These are phyloP conservation scores for Chaetogeoica ovagalla DNA, from an alignment of 2,888 invertebrate genomes.

Conservation along the genomic window DNA sequence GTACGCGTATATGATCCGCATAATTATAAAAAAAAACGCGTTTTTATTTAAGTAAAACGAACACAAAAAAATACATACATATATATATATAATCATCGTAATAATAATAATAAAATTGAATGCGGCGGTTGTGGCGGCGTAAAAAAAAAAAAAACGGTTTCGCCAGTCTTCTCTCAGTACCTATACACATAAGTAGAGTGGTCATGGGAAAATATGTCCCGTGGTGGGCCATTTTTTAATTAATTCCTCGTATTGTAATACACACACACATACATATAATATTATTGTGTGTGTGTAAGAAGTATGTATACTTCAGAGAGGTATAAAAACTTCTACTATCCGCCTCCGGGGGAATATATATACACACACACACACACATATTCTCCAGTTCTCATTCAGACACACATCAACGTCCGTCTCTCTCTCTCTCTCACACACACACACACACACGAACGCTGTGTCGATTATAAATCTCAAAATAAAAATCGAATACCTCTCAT, in stretches of 20 bases:
- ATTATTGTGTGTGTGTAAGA: slow-evolving; percentile 36
- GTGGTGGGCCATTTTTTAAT: slow-evolving; percentile 53
- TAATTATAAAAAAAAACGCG: slow-evolving; percentile 4
- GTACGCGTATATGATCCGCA: no score
- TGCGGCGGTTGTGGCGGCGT: background rate
- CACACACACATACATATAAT: background rate
- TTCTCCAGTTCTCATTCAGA: slow-evolving; percentile 47
- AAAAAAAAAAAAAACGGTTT: slow-evolving; percentile 49
- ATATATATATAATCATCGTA: slow-evolving; percentile 7
- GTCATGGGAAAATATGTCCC: slow-evolving; percentile 53
- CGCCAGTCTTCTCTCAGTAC: slow-evolving; percentile 30
- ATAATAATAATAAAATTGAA: slow-evolving; percentile 35
- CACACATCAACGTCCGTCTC: slow-evolving; percentile 33
- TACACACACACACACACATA: background rate
- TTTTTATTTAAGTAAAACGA: slow-evolving; percentile 1
- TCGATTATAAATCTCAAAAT: slow-evolving; percentile 50
- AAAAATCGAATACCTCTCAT: slow-evolving; percentile 35
- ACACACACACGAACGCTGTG: no score
- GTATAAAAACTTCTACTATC: background rate
- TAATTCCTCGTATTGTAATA: slow-evolving; percentile 51
- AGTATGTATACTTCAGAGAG: no score
- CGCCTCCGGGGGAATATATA: slow-evolving; percentile 31
- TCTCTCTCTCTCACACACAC: slow-evolving; percentile 20
- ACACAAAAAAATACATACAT: no score
- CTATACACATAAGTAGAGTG: slow-evolving; percentile 53